Evolutionary conservation across 2,113 vertebrate genomes (phyloP), one percentile per base, ranked within the genome.

Genomic region (Dryoscopus gambensis): DNA sequence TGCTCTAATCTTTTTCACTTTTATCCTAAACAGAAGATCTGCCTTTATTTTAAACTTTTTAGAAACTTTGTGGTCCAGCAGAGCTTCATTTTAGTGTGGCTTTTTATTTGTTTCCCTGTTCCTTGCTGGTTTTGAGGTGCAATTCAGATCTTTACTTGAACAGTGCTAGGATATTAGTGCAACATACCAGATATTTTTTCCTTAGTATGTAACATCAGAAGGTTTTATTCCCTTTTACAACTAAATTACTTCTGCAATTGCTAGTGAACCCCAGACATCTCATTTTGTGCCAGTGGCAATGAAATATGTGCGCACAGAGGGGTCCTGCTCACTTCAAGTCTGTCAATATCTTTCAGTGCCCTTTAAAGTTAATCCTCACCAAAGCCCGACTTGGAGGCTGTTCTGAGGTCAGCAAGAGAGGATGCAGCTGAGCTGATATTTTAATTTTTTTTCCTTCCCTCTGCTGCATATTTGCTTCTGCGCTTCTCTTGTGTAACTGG

Each of bases 401-500:
- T 82, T 73, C 53, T 68, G 69, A 52, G 59, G 56, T 50, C 74
- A 83, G 57, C 78, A 90, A 57, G 27, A 47, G 40, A 49, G n/a
- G 0, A n/a, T 89, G 62, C 56, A 82, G 56, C 89, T 75, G 62
- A 91, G 56, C 37, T 52, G 83, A 4, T 63, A 14, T 49, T 57
- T 42, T 4, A 30, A 12, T 24, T 57, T 39, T 59, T 18, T 33
- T 52, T 15, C 11, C 19, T 31, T 5, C 55, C 25, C 27, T n/a
- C 53, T 60, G 74, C 90, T 87, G 83, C 57, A 8, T 92, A 52
- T 92, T 91, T 94, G 44, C 71, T 86, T 64, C 89, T 94, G 93
- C 17, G 28, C 75, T 89, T 73, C 64, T 93, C 90, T 97, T 97
- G 90, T 96, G 87, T 95, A 96, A 95, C 90, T 85, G 96, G 90